Percentiles rank a stretch among this genome's conserved stretches.
phyloP scores from a whole-genome alignment of 2,113 vertebrate genomes.

The Corythornis cristatus region DNA sequence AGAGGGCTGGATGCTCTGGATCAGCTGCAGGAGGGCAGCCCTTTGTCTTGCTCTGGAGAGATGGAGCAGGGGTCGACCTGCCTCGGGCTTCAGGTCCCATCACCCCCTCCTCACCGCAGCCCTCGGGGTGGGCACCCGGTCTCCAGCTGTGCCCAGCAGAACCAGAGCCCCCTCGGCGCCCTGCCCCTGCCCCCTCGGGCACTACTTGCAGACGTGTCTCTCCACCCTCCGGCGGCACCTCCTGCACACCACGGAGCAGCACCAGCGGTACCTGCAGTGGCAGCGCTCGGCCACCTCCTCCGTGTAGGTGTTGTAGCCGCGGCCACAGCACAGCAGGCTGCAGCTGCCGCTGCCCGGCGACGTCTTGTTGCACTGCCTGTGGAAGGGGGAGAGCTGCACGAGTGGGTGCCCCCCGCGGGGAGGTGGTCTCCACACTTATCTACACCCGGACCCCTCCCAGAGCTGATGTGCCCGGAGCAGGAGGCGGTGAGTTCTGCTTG shows the following conservation, averaged over 20 bases:
- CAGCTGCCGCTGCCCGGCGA: slow-evolving; percentile 73
- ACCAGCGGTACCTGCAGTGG: slow-evolving; percentile 82
- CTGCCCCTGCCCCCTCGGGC: fast-evolving
- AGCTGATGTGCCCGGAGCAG: not conserved
- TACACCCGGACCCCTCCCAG: not conserved
- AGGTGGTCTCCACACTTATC: not conserved
- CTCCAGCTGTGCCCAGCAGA: not conserved
- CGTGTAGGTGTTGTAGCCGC: slow-evolving; percentile 79
- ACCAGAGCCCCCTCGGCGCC: not conserved
- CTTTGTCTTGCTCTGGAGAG: not conserved
- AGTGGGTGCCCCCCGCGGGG: too few relatives aligned
- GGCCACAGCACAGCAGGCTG: slow-evolving; percentile 80
- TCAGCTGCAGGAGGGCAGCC: not conserved
- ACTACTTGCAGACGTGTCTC: slow-evolving; percentile 78
- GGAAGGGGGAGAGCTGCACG: not conserved
- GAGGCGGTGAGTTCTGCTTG: not conserved
- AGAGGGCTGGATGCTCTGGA: not conserved
- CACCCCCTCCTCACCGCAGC: not conserved
- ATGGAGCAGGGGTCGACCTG: not conserved
- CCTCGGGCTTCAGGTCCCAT: not conserved
- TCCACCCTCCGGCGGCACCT: slow-evolving; percentile 73
- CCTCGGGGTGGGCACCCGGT: fast-evolving
- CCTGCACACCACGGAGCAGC: slow-evolving; percentile 81
- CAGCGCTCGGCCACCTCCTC: slow-evolving; percentile 79
- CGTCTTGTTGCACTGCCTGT: slow-evolving; percentile 80